phyloP scores from a whole-genome alignment of 2,888 invertebrate genomes.

The Sceliomorpha sp. region DNA sequence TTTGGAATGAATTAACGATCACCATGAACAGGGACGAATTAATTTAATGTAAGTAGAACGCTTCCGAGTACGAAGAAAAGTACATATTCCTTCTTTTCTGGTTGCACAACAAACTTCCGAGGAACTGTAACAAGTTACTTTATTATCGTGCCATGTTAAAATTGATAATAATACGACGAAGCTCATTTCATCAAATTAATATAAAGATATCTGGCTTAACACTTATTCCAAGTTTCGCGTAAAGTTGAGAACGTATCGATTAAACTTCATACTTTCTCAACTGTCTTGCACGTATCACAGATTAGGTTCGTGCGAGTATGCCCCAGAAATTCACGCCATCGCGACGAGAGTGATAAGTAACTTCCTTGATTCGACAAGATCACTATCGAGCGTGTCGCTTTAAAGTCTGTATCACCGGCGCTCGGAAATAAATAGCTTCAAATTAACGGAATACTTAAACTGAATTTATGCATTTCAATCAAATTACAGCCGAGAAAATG shows the following conservation, averaged over 20 bases:
- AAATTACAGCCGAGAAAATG: conserved; percentile 38
- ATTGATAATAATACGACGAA: conserved; percentile 8
- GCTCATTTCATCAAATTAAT: conserved; percentile 32
- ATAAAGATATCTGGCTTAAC: conserved; percentile 44
- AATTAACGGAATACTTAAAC: conserved; percentile 48
- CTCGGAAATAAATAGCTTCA: conserved; percentile 48
- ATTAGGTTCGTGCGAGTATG: conserved; percentile 45
- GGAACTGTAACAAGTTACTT: neutral
- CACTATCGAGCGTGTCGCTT: conserved; percentile 44
- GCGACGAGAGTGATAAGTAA: conserved; percentile 51
- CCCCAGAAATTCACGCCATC: conserved; percentile 48
- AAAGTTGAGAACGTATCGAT: conserved; percentile 51
- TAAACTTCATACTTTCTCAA: conserved; percentile 50
- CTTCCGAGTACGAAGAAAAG: no score
- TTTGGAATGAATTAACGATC: conserved; percentile 1
- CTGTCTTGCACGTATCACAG: conserved; percentile 49
- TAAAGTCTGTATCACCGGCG: conserved; percentile 41
- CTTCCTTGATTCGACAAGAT: conserved; percentile 52
- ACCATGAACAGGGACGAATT: conserved; percentile 8
- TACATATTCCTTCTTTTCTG: no score
- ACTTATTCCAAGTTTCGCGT: conserved; percentile 50
- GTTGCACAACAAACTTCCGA: no score
- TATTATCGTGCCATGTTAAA: neutral
- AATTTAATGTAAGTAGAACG: conserved; percentile 30
- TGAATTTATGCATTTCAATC: conserved; percentile 37